phyloP scores from a whole-genome alignment of 2,888 invertebrate genomes.

The Didymodactylos carnosus region DNA sequence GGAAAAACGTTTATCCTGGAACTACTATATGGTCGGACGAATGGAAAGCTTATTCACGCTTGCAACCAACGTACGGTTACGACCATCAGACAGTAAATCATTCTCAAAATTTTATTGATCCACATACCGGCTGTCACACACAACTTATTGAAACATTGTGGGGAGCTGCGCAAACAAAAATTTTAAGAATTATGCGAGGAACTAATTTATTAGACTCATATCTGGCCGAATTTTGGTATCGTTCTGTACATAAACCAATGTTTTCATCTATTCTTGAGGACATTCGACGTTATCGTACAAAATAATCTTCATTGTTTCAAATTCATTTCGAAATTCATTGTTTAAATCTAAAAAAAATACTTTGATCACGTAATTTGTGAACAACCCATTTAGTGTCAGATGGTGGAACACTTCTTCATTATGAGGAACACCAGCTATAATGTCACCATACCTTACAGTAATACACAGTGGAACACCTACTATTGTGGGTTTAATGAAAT shows the following conservation, averaged over 20 bases:
- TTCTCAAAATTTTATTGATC: background rate
- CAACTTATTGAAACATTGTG: background rate
- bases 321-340: too few species aligned
- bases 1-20: background rate
- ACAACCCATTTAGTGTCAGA: too few species aligned
- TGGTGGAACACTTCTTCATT: too few species aligned
- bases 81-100: background rate
- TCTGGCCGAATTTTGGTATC: background rate
- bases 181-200: background rate
- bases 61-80: background rate
- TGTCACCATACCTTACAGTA: too few species aligned
- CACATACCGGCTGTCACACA: background rate
- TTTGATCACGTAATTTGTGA: too few species aligned
- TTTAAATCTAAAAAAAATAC: too few species aligned
- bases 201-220: background rate
- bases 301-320: too few species aligned
- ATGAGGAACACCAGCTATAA: too few species aligned
- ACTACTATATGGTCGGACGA: background rate
- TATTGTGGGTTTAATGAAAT: too few species aligned
- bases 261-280: background rate
- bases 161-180: background rate
- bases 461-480: too few species aligned
- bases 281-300: background rate
- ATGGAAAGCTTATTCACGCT: background rate
- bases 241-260: background rate